Base-by-base conservation (phyloP, 2,888 invertebrate species). In the Gymnosoma rotundatum region DNA sequence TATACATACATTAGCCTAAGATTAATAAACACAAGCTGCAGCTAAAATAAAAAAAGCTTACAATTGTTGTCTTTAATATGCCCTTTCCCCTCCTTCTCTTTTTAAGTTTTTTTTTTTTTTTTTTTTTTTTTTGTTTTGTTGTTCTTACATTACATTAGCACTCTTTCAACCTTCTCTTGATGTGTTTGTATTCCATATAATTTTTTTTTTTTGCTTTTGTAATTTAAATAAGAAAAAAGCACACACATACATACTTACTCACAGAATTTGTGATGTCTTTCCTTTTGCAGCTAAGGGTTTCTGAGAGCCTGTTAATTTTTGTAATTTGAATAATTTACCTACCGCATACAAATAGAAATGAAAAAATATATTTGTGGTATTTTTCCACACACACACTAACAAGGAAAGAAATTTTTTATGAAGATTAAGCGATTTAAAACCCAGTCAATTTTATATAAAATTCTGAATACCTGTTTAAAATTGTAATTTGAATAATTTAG, bases 301-400 rank as follows among this genome's bases (percentile, higher is more conserved):
- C 86, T 87, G 88, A 61, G 85, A 85, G 86, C 87, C 88, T 82
- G 78, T 86, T 86, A 74, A 80, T 87, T 83, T 80, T 85, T 72
- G 83, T 87, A 88, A 88, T 88, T 87, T 87, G 87, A 88, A 88
- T 88, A 88, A 87, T 87, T 87, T 87, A 76, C 83, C 80, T 87
- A 76, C 83, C 80, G 73, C 84, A 78, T 25, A 84, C 61, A 70
- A 64, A 64, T 69, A 48, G 25, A 73, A 73, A 32, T 61, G 25
- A n/a, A 38, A n/a, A 38, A 9, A 45, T 45, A 45, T 45, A 2
- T 10, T 12, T 45, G 63, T 25, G 42, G 3, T 32, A 8, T 32
- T 32, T 5, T 5, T 4, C 0, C 20, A 25, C 21, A 42, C 60
- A 50, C n/a, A 9, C 21, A 61, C 38, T 42, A n/a, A 72, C 21